Base-by-base conservation (phyloP, 92 coral and sea anemone species). In the Actinernus sp. region DNA sequence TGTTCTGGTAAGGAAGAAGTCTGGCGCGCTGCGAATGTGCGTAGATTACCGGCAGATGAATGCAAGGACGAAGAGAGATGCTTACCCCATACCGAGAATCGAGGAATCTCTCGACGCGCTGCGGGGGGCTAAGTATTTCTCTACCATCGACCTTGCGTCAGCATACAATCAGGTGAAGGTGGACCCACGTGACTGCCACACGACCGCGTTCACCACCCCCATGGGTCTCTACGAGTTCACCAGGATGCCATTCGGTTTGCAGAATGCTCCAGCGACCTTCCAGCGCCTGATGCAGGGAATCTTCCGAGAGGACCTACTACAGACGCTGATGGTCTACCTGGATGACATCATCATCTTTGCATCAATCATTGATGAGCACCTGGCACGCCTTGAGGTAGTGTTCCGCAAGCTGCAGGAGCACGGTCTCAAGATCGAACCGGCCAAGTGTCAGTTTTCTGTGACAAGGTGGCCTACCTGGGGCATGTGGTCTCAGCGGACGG, bases 171-270 rank as follows among this genome's bases (percentile, higher is more conserved):
- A 62, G 23, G 73, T 77, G 3, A 63, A 58, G 17, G 68, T 77
- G 12, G 31, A 67, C 12, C 69, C 66, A 0, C 27, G 14, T 1
- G 82, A 78, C 30, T 48, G 47, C 12, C 71, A 66, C 49, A 65
- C 58, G 64, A 61, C 74, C 9, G 81, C 81, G 3, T n/a, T n/a
- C n/a, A n/a, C n/a, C n/a, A n/a, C n/a, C n/a, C n/a, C n/a, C n/a
- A n/a, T n/a, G n/a, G n/a, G 68, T 84, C 59, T 60, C 79, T 1
- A 65, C 83, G 1, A 65, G 31, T 81, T 54, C 57, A 56, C 52
- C 31, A 26, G 77, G 9, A 83, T 76, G 91, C 77, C 86, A 17
- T 63, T 76, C 2, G 90, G 90, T 4, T n/a, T n/a, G n/a, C n/a
- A n/a, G n/a, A n/a, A n/a, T n/a, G n/a, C n/a, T n/a, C n/a, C n/a